A percentile compares a stretch with the other conserved stretches of the same genome.
phyloP scores from a whole-genome alignment of 2,113 vertebrate genomes.

The Tangachromis dhanisi region DNA sequence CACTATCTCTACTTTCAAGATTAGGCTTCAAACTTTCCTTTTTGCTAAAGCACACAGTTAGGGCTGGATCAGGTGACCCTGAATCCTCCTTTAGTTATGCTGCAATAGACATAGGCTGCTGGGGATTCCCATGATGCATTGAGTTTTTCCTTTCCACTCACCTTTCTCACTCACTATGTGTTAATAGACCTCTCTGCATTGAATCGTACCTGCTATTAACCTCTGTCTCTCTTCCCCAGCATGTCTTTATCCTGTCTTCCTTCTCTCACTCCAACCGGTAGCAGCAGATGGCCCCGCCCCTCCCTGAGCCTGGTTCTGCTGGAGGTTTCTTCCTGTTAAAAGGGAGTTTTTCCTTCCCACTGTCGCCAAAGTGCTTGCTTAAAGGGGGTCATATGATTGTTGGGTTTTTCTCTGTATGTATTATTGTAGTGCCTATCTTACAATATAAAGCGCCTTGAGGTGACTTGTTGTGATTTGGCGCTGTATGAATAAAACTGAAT shows the following conservation, averaged over 20 bases:
- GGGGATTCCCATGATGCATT: background rate
- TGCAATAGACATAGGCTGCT: rapidly evolving
- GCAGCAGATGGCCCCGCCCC: rapidly evolving
- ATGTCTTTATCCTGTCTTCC: rapidly evolving
- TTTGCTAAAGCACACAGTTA: rapidly evolving
- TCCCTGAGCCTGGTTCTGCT: background rate
- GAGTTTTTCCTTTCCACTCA: background rate
- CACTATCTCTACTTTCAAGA: no score
- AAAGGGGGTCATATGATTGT: background rate
- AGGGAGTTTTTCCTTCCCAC: background rate
- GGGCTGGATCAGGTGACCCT: background rate
- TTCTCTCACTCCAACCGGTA: rapidly evolving
- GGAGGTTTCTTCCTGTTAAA: background rate
- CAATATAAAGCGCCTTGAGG: background rate
- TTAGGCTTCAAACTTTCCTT: no score
- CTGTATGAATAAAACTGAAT: background rate
- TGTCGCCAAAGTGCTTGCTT: background rate
- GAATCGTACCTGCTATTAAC: rapidly evolving
- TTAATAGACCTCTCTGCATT: rapidly evolving
- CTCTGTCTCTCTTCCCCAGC: background rate
- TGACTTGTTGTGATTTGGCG: background rate
- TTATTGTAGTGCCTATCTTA: background rate
- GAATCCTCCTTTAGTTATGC: background rate
- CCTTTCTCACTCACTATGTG: background rate
- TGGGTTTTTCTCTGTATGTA: background rate